Base-by-base conservation (phyloP, 2,888 invertebrate species). In the Leptinotarsa juncta region DNA sequence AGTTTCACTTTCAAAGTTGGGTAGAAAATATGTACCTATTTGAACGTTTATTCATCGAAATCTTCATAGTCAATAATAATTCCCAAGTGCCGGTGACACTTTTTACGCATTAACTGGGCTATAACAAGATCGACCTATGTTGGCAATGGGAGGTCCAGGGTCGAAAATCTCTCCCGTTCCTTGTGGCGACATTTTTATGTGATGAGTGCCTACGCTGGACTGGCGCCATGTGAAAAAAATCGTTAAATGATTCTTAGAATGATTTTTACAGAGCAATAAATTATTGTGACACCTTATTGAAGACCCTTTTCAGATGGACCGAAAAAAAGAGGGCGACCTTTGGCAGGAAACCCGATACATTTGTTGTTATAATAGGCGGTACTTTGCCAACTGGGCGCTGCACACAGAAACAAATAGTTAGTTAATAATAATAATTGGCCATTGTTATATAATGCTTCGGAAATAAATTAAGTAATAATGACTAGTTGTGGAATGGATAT, bases 81-180 rank as follows among this genome's bases (percentile, higher is more conserved):
- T 10, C 3, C 42, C 2, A 10, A 3, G 10, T 10, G 42, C 0
- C 42, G 42, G 42, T 42, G 42, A 10, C 4, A 42, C 10, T 2
- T 42, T 42, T 1, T 42, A 10, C 2, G 3, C 18, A 18, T 12
- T 53, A 23, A 57, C 62, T 14, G 62, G 26, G n/a, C 62, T 62
- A 62, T 62, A 42, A 62, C 3, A 57, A 60, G 60, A 66, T 71
- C 32, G 60, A 20, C 18, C 67, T 42, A n/a, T 23, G 53, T 15
- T 18, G 80, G 75, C 81, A 77, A 77, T 76, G 80, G 84, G 83
- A 82, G 84, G 84, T 83, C 83, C 62, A 16, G 81, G 82, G 81
- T 82, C 81, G 80, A 80, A 73, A 79, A 77, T 80, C 74, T 70
- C 55, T 67, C 73, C 68, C 72, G 72, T 70, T 69, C 72, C 51